These are phyloP conservation scores for Pithys albifrons DNA, from an alignment of 2,113 vertebrate species.

Conservation along the genomic window DNA sequence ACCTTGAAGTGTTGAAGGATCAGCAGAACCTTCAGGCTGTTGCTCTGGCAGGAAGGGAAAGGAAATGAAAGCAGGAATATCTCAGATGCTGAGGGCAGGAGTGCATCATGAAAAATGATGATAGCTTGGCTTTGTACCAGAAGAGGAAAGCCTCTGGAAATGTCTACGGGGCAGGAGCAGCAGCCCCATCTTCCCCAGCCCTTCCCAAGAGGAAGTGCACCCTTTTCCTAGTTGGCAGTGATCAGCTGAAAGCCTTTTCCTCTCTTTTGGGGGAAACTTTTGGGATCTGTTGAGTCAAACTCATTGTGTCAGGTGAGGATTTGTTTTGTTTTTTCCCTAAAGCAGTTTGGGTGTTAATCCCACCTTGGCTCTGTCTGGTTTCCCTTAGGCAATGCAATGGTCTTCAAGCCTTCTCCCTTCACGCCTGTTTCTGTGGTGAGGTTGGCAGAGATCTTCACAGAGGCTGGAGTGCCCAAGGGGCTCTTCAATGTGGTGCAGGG, in stretches of 20 bases:
- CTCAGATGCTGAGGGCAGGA: neutral
- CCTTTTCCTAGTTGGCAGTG: neutral
- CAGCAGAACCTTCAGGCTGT: neutral
- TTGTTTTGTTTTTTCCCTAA: neutral
- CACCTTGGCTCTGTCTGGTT: neutral
- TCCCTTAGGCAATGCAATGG: slow-evolving; percentile 89
- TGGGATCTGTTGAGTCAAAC: neutral
- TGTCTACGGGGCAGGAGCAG: neutral
- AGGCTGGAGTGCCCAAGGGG: slow-evolving; percentile 88
- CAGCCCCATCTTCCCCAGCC: neutral
- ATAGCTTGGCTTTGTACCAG: neutral
- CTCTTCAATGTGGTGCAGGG: slow-evolving; percentile 97
- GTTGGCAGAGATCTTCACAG: slow-evolving; percentile 91
- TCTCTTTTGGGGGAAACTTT: neutral
- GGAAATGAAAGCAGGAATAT: neutral
- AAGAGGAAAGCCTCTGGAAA: neutral
- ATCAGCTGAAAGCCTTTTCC: neutral
- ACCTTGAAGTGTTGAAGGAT: neutral
- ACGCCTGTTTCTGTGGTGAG: slow-evolving; percentile 84
- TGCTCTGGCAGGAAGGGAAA: neutral
- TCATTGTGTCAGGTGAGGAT: neutral
- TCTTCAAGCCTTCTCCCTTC: slow-evolving; percentile 95
- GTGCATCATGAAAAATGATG: neutral
- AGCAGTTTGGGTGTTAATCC: neutral
- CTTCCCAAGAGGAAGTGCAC: neutral